A percentile compares a stretch with the other conserved stretches of the same genome.
phyloP scores from a whole-genome alignment of 2,888 invertebrate genomes.

The Bombyx huttoni region DNA sequence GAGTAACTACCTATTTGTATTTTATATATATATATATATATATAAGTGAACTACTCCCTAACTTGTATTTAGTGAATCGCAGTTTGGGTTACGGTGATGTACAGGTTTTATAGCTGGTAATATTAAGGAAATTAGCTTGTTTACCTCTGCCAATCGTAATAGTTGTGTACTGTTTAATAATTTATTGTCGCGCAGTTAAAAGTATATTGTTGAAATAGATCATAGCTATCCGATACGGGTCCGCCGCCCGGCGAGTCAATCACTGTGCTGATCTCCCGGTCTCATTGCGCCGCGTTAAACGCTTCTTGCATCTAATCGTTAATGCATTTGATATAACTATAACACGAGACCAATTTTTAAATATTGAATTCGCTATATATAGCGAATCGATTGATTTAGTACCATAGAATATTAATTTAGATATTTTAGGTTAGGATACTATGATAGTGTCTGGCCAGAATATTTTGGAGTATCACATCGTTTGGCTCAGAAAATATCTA shows the following conservation, averaged over 20 bases:
- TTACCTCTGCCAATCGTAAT: constrained; percentile 73
- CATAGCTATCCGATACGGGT: constrained; percentile 64
- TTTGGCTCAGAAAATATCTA: constrained; percentile 72
- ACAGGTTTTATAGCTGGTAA: constrained; percentile 72
- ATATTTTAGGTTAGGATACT: constrained; percentile 72
- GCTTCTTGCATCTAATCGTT: constrained; percentile 44
- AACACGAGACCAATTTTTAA: constrained; percentile 67
- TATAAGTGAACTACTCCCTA: constrained; percentile 59
- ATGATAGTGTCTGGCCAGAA: constrained; percentile 72
- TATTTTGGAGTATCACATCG: constrained; percentile 71
- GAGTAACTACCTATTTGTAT: constrained; percentile 70
- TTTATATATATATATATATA: constrained; percentile 15
- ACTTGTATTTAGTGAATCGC: constrained; percentile 53
- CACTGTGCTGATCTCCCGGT: constrained; percentile 18
- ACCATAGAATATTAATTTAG: constrained; percentile 68
- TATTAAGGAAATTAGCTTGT: constrained; percentile 65
- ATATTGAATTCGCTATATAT: constrained; percentile 64
- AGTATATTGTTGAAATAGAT: constrained; percentile 67
- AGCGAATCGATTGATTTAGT: constrained; percentile 61
- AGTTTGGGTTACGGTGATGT: constrained; percentile 70
- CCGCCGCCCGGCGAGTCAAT: constrained; percentile 19
- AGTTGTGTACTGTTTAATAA: constrained; percentile 68
- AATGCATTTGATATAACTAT: constrained; percentile 62
- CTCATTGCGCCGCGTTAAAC: constrained; percentile 6
- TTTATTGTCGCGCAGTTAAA: constrained; percentile 67